phyloP scores from a whole-genome alignment of 2,797 vertebrate species.

The Etheostoma perlongum region DNA sequence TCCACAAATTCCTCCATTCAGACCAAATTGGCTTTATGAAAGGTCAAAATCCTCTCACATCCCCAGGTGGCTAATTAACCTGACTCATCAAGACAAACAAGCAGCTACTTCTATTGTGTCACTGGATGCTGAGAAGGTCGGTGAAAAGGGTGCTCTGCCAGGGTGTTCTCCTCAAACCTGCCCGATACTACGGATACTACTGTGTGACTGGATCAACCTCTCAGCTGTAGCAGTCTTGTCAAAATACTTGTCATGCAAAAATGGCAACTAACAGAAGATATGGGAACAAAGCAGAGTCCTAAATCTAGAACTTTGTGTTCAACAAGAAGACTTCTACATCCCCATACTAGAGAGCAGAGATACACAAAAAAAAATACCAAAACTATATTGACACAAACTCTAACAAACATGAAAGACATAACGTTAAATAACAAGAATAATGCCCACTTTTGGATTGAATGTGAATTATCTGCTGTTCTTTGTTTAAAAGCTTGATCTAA shows the following conservation, averaged over 20 bases:
- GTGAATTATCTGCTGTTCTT: not conserved
- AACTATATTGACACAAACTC: not conserved
- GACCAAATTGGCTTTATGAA: slow-evolving; percentile 31
- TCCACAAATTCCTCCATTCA: slow-evolving; percentile 18
- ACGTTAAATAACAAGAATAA: not conserved
- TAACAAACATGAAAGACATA: not conserved
- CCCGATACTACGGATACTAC: not conserved
- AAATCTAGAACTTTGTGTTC: slow-evolving; percentile 1
- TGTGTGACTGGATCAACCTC: not conserved
- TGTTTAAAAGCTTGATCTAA: not conserved
- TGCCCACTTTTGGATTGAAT: not conserved
- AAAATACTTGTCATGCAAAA: slow-evolving; percentile 14
- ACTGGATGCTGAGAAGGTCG: not conserved
- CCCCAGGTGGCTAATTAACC: slow-evolving; percentile 50
- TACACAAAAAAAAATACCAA: too few species aligned
- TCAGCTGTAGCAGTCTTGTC: not conserved
- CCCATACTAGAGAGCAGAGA: not conserved
- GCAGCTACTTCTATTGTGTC: not conserved
- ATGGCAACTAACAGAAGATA: not conserved
- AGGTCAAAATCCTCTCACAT: slow-evolving; percentile 44
- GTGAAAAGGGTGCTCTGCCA: slow-evolving; percentile 9
- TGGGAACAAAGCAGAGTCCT: not conserved
- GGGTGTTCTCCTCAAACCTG: not conserved
- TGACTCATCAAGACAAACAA: slow-evolving; percentile 40
- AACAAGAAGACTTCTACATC: not conserved